Base-by-base conservation (phyloP, 2,888 invertebrate genomes). In the Sphaeridia pumilis region DNA sequence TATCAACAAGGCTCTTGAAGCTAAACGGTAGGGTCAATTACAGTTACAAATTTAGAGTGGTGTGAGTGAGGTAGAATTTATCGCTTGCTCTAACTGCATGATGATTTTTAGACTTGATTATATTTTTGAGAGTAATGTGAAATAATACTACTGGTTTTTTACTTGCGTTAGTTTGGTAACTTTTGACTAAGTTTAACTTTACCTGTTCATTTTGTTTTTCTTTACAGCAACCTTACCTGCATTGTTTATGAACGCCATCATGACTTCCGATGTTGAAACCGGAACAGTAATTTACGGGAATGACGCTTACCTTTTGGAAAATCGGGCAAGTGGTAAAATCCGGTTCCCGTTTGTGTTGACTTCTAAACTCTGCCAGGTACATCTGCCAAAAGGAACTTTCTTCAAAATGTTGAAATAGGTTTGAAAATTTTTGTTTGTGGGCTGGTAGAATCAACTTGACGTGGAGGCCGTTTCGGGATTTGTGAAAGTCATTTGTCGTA, bases 181-280 rank as follows among this genome's bases (percentile, higher is more conserved):
- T n/a, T n/a, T n/a, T n/a, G n/a, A n/a, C n/a, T n/a, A n/a, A n/a
- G n/a, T n/a, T n/a, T n/a, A 46, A 42, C 21, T 17, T 4, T 46
- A 20, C 17, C 20, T 46, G 20, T 47, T 21, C 20, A n/a, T 4
- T 36, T 35, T 36, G 1, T 31, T 10, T 49, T 25, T 31, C 22
- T 46, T 57, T 63, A 20, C 66, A 74, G 74, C 76, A 1, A 71
- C 74, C n/a, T 67, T 78, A 48, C 78, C 78, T 7, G 71, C 74
- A 54, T 58, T 75, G 48, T 77, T 76, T 69, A 74, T 78, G 67
- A 77, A 76, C 2, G 72, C 74, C 47, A 71, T 76, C 31, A 71
- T 72, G 59, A 73, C 74, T 17, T 69, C 69, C 31, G 68, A 72
- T 57, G 67, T 68, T 49, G 68, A 67, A 31, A 69, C 67, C 45